Evolutionary conservation across 2,797 vertebrate species (phyloP), one percentile per base, ranked within the genome.

Genomic region (Lacerta agilis): DNA sequence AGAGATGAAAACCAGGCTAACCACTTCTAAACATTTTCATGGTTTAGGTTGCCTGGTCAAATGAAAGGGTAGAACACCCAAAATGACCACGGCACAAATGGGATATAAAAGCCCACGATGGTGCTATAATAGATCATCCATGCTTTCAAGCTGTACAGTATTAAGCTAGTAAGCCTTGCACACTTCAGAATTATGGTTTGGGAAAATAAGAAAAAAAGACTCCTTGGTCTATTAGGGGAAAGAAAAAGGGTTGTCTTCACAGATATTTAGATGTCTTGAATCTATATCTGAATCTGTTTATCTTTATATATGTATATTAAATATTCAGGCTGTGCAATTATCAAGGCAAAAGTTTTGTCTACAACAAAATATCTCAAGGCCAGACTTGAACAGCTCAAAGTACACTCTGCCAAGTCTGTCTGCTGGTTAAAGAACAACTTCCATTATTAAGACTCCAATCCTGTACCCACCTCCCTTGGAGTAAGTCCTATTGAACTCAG

Each of bases 1-100:
- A 58, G 66, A 67, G 86, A 89, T 86, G 92, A 91, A 94, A 95
- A 94, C 90, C 92, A 90, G 82, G 2, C 0, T 71, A 90, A 90
- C 92, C 91, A 89, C 94, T 94, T 94, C 92, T 91, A 93, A 95
- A 90, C 1, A 0, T 25, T 4, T 45, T 38, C 82, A 88, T 1
- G 64, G 76, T 84, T 95, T 94, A 89, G 83, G 88, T 67, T 77
- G 29, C 92, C 87, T 85, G 58, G 85, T 87, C 86, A 83, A 89
- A 92, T 88, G 38, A 79, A 67, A 91, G 71, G 86, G 75, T 89
- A 85, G 27, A 23, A 82, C 87, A 80, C 82, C 58, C 83, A 91
- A 90, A 91, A 90, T 77, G 91, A 85, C 91, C 92, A 61, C 41
- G 27, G 80, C 87, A 55, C 43, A 83, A 87, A 79, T 0, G 36